These are phyloP conservation scores for Pseudotriccus pelzelni DNA, from an alignment of 2,797 vertebrate genomes.

Conservation along the genomic window DNA sequence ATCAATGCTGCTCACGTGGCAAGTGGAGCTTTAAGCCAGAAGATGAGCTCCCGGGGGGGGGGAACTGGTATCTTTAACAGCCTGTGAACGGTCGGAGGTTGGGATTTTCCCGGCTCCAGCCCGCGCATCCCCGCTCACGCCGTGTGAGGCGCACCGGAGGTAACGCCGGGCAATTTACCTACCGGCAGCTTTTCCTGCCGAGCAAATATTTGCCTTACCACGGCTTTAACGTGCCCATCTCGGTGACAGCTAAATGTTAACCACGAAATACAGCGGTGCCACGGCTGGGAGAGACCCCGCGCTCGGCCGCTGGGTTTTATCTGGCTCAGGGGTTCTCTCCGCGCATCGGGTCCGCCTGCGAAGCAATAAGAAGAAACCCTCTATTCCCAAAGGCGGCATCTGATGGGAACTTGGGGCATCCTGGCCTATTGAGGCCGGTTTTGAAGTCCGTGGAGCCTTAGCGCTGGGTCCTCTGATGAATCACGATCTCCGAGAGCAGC, in stretches of 20 bases:
- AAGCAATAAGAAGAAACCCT: background rate
- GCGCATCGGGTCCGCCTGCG: accelerated
- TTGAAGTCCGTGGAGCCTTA: background rate
- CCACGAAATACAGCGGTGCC: background rate
- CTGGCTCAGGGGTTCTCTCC: background rate
- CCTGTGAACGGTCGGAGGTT: background rate
- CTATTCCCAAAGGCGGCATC: background rate
- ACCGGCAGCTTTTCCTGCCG: background rate
- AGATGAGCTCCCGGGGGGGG: background rate
- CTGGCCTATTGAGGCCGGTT: background rate
- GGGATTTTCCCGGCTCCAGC: background rate
- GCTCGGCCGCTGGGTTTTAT: accelerated
- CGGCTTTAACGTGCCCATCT: background rate
- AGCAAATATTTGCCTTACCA: conserved; percentile 4
- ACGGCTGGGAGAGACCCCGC: background rate
- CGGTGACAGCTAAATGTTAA: background rate
- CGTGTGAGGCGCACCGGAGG: background rate
- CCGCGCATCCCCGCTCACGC: accelerated
- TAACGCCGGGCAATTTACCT: background rate
- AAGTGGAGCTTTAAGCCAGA: background rate
- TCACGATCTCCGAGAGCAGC: accelerated
- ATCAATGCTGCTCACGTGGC: background rate
- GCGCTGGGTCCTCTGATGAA: accelerated
- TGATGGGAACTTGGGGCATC: background rate
- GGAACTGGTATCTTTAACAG: background rate